A percentile compares a stretch with the other conserved stretches of the same genome.
phyloP scores from a whole-genome alignment of 2,797 vertebrate species.

The Petrocephalus schoutedeni region DNA sequence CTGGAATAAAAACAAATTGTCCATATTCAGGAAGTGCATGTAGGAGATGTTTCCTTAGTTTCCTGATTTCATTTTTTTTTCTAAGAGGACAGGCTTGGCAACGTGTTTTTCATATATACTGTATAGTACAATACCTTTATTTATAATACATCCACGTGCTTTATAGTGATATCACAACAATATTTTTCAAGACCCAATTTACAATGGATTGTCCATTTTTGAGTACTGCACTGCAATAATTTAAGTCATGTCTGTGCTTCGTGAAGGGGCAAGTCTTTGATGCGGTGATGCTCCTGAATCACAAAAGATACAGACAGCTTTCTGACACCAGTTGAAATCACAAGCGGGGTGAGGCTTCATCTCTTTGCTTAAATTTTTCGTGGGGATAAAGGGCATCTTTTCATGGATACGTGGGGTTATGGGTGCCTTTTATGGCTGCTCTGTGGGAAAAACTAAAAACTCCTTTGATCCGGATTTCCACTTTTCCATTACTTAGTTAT shows the following conservation, averaged over 20 bases:
- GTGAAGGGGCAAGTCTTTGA: neutral
- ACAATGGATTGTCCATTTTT: neutral
- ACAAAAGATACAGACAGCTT: neutral
- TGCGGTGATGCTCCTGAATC: neutral
- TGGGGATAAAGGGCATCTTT: neutral
- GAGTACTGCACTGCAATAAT: neutral
- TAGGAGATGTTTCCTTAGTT: neutral
- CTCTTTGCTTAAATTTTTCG: neutral
- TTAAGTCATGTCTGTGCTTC: neutral
- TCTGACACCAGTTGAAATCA: neutral
- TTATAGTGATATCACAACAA: neutral
- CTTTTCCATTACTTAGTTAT: neutral
- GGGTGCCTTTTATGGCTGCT: neutral
- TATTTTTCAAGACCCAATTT: neutral
- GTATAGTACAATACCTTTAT: neutral
- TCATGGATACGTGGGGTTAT: neutral
- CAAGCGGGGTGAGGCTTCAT: neutral
- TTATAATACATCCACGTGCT: neutral
- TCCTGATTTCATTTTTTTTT: neutral
- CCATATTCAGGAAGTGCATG: neutral
- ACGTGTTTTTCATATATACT: neutral
- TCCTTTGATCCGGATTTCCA: neutral
- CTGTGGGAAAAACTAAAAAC: neutral
- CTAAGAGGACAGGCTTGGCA: neutral
- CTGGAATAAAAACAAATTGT: neutral